Base-by-base conservation (phyloP, 2,113 vertebrate genomes). In the Malurus cyaneus region DNA sequence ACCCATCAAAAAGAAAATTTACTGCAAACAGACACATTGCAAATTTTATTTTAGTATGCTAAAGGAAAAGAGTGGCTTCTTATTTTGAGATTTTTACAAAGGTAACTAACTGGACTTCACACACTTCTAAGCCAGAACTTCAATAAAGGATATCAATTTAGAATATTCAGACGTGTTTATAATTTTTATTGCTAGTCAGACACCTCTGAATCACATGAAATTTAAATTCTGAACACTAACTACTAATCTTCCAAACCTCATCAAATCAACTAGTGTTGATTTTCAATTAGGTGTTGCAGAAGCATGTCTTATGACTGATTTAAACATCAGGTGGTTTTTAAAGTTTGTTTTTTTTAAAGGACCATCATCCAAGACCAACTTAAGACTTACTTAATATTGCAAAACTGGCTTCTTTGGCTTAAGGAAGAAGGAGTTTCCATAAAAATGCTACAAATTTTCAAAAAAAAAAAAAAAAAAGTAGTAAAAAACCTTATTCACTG, bases 271-370 rank as follows among this genome's bases (percentile, higher is more conserved):
- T 11, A 54, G 18, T 34, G 61, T 16, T 87, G 84, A 92, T 85
- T 94, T 94, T 89, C 91, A 92, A 84, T 87, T 65, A 94, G 70
- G 56, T 57, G 61, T 39, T 79, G 71, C 81, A 88, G 50, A 89
- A 91, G 29, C 44, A 60, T 3, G 5, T 62, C 78, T 95, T 85
- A 54, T 11, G 50, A 67, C 66, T 59, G 78, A 71, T 46, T 41
- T 25, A 87, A 93, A 84, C 36, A 87, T 60, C 7, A 64, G 21
- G 41, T 2, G 0, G 18, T 41, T 84, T 86, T 71, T 14, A 2
- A 49, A 26, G 16, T 5, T 13, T 81, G 74, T 74, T 54, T 54
- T 53, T 8, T 1, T 25, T 29, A 80, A 89, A 72, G 15, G 12
- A 70, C 29, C 60, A 61, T n/a, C 31, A 78, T 28, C 65, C 12